These are phyloP conservation scores for Fukomys damarensis DNA, from an alignment of 2,113 vertebrate genomes.

Conservation along the genomic window DNA sequence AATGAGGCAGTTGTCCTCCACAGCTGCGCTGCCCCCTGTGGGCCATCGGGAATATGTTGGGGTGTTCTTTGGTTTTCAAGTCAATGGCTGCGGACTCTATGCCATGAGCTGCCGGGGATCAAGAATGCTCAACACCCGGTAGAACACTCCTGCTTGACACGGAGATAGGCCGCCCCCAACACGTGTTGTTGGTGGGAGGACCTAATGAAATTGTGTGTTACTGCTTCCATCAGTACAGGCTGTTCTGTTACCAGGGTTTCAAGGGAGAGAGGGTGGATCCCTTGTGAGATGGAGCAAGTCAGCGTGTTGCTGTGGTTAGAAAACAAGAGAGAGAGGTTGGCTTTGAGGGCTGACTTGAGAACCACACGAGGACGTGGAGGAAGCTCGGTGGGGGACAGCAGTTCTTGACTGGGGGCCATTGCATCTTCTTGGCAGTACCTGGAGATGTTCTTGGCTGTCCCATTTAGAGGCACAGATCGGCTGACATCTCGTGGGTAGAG, in stretches of 20 bases:
- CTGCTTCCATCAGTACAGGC: not conserved
- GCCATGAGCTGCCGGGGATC: not conserved
- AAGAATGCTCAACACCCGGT: not conserved
- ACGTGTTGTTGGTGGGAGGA: not conserved
- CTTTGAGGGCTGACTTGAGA: not conserved
- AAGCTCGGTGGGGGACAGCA: not conserved
- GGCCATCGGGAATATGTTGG: not conserved
- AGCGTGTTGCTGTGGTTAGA: not conserved
- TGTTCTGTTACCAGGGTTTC: not conserved
- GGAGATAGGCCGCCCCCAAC: not conserved
- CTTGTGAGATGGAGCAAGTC: not conserved
- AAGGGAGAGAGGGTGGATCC: not conserved
- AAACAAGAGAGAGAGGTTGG: not conserved
- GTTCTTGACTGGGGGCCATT: not conserved
- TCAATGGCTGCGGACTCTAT: too few relatives aligned
- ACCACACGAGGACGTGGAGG: not conserved
- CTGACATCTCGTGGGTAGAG: not conserved
- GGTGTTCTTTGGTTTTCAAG: not conserved
- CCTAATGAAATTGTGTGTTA: not conserved
- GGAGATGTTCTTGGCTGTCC: not conserved
- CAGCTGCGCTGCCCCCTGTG: not conserved
- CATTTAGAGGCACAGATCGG: not conserved
- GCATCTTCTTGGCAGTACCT: not conserved
- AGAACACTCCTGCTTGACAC: not conserved
- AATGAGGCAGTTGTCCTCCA: not conserved